Percentiles rank a stretch among this genome's conserved stretches.
These are phyloP conservation scores for Hyaena hyaena DNA, from an alignment of 2,113 vertebrate species.

Conservation along the genomic window DNA sequence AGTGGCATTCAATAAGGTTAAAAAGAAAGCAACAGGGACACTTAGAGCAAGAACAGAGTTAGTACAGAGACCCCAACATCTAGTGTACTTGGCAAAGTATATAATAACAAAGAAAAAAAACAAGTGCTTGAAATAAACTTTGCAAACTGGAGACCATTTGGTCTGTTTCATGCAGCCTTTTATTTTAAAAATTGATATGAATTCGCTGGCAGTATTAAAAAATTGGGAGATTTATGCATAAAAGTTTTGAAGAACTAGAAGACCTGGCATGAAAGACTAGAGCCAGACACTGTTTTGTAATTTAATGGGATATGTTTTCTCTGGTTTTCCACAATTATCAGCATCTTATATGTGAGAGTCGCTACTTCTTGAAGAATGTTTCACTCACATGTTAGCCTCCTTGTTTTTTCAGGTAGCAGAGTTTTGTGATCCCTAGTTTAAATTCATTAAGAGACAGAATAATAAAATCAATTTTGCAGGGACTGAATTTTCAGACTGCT, in stretches of 20 bases:
- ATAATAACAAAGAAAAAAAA: not conserved
- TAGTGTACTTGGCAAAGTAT: not conserved
- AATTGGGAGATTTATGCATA: not conserved
- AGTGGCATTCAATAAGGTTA: not conserved
- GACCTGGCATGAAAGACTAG: not conserved
- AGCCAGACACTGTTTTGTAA: accelerated
- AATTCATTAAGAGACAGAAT: not conserved
- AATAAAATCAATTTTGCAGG: not conserved
- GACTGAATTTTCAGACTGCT: not conserved
- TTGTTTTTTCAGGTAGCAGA: not conserved
- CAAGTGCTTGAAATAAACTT: not conserved
- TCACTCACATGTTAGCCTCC: not conserved
- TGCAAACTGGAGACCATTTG: not conserved
- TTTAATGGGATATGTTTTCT: not conserved
- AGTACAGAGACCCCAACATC: no score
- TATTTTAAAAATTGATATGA: not conserved
- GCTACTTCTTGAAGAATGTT: not conserved
- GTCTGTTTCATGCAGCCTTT: not conserved
- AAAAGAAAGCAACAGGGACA: not conserved
- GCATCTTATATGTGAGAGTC: not conserved
- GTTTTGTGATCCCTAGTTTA: not conserved
- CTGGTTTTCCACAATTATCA: not conserved
- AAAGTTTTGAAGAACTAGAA: not conserved
- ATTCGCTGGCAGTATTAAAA: not conserved
- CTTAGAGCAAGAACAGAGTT: not conserved